Conservation (phyloP, 2,113 vertebrate genomes). For the Clarias magur region DNA sequence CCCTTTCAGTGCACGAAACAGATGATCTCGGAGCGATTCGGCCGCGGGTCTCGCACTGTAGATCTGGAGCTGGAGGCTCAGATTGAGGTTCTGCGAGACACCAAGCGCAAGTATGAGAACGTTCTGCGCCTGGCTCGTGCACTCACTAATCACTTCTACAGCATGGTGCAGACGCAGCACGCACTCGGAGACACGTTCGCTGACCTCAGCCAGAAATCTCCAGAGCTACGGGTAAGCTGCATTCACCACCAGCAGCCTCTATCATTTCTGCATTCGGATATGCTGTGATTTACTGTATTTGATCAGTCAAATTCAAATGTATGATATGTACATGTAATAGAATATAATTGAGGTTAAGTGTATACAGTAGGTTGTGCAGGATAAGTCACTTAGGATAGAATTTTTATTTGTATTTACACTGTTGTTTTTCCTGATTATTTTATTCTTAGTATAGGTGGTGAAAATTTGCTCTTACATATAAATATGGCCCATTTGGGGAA, state of each 20-base stretch:
- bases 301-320: background rate
- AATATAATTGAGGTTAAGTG: no score
- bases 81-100: conserved; percentile 93
- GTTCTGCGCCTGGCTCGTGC: conserved; percentile 87
- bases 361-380: no score
- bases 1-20: conserved; percentile 88
- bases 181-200: conserved; percentile 92
- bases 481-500: background rate
- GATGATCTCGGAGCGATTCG: conserved; percentile 91
- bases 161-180: conserved; percentile 96
- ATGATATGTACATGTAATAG: no score
- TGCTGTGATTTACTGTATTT: background rate
- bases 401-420: background rate
- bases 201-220: conserved; percentile 98
- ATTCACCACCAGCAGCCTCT: background rate
- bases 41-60: conserved; percentile 90
- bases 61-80: conserved; percentile 96
- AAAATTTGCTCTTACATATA: background rate
- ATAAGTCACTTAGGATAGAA: background rate
- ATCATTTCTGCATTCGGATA: background rate
- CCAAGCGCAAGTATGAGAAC: conserved; percentile 91
- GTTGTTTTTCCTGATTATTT: background rate
- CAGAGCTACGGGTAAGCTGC: conserved; percentile 85
- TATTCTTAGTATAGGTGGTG: background rate
- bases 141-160: conserved; percentile 92